phyloP scores from a whole-genome alignment of 2,888 invertebrate genomes.

The Tetramorium bicarinatum region DNA sequence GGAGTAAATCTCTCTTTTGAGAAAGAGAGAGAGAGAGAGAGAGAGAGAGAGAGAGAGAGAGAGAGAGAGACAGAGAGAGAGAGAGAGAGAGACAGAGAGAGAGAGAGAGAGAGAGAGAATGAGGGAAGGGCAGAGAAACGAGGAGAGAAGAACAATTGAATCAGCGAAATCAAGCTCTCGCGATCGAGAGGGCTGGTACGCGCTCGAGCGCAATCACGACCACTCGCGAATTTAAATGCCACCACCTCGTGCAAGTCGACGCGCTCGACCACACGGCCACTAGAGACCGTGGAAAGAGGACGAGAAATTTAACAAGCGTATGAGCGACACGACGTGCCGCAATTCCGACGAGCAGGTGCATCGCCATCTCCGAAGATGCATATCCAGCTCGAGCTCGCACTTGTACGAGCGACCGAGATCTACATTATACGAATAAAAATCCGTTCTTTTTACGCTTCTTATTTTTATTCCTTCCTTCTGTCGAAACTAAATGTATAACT shows the following conservation, averaged over 20 bases:
- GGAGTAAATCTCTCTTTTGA: constrained; percentile 30
- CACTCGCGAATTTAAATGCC: constrained; percentile 78
- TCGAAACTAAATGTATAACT: neutral
- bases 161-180: constrained; percentile 76
- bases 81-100: constrained; percentile 34
- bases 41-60: constrained; percentile 24
- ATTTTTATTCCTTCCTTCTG: neutral
- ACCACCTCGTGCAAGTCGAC: constrained; percentile 42
- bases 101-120: constrained; percentile 30
- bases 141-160: constrained; percentile 75
- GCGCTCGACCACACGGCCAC: constrained; percentile 15
- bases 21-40: constrained; percentile 23
- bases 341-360: constrained; percentile 8
- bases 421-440: constrained; percentile 10
- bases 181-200: constrained; percentile 60
- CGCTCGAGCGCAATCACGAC: constrained; percentile 70
- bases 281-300: neutral
- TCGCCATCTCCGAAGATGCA: constrained; percentile 41
- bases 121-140: constrained; percentile 6
- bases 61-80: constrained; percentile 31
- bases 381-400: constrained; percentile 6
- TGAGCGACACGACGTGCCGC: neutral
- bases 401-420: neutral
- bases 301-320: constrained; percentile 46
- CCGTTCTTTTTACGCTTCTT: neutral